Conservation (phyloP, 1,140 invertebrate genomes). For the Heliconius eleuchia region DNA sequence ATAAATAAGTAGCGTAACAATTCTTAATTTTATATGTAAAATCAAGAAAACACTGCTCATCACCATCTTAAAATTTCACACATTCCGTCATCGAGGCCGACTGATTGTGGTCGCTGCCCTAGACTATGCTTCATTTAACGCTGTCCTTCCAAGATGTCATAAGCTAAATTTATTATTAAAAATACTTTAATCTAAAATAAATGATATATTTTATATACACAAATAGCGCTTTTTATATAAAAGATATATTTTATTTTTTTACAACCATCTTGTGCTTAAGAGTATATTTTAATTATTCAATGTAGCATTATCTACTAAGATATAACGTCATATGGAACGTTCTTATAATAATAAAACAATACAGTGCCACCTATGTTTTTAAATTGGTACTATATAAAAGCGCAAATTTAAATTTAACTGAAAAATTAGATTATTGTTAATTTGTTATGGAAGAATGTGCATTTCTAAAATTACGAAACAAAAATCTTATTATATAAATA, state of each 20-base stretch:
- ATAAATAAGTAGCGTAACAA: slow-evolving; percentile 52
- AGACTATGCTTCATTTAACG: slow-evolving; percentile 54
- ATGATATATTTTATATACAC: not conserved
- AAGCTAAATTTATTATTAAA: not conserved
- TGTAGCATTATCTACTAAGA: not conserved
- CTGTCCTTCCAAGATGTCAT: slow-evolving; percentile 33
- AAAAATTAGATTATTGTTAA: not conserved
- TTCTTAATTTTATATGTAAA: slow-evolving; percentile 51
- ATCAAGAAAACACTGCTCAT: slow-evolving; percentile 72
- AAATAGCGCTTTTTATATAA: not conserved
- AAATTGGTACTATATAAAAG: not conserved
- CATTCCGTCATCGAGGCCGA: slow-evolving; percentile 79
- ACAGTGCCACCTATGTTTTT: slow-evolving; percentile 12
- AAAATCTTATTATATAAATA: too few relatives aligned
- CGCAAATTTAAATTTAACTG: slow-evolving; percentile 10
- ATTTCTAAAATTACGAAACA: too few relatives aligned
- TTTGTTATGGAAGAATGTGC: too few relatives aligned
- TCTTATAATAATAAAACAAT: not conserved
- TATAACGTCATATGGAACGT: slow-evolving; percentile 14
- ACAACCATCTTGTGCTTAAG: not conserved
- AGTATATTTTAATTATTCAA: not conserved
- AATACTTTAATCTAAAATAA: not conserved
- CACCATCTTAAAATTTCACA: slow-evolving; percentile 80
- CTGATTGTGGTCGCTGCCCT: slow-evolving; percentile 76
- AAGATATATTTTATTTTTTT: not conserved